Conservation (phyloP, 2,888 invertebrate species). For the Tubiluchus corallicola region DNA sequence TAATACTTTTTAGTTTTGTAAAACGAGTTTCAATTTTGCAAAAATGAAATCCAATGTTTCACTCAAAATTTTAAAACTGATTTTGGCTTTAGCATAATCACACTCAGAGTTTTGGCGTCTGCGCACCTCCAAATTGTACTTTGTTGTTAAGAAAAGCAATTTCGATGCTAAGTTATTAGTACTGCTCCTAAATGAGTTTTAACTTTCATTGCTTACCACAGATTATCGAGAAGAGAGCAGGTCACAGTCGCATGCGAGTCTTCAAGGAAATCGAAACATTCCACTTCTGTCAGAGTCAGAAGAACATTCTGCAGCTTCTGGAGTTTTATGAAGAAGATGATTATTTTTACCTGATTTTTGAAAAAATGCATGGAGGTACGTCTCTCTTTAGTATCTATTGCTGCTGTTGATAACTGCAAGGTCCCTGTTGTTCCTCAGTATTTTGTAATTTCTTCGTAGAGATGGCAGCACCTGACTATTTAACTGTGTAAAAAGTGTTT, state of each 20-base stretch:
- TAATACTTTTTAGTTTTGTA: no score
- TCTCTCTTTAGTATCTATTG: constrained; percentile 6
- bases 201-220: no score
- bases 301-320: constrained; percentile 88
- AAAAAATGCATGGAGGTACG: constrained; percentile 67
- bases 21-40: background rate
- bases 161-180: no score
- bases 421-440: background rate
- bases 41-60: no score
- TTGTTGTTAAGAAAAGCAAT: no score
- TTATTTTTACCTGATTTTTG: constrained; percentile 82
- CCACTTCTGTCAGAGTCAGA: constrained; percentile 92
- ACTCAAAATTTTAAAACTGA: background rate
- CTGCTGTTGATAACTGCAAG: no score
- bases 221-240: constrained; percentile 84
- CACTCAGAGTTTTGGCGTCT: no score
- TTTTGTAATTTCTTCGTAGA: constrained; percentile 6
- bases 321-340: constrained; percentile 38
- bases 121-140: no score
- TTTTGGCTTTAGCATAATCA: background rate
- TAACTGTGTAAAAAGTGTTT: no score
- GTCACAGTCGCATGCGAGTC: constrained; percentile 79
- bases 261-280: constrained; percentile 98
- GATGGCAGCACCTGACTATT: no score
- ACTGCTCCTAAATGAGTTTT: no score